Conservation (phyloP, 2,888 invertebrate species). For the Anoplius nigerrimus region DNA sequence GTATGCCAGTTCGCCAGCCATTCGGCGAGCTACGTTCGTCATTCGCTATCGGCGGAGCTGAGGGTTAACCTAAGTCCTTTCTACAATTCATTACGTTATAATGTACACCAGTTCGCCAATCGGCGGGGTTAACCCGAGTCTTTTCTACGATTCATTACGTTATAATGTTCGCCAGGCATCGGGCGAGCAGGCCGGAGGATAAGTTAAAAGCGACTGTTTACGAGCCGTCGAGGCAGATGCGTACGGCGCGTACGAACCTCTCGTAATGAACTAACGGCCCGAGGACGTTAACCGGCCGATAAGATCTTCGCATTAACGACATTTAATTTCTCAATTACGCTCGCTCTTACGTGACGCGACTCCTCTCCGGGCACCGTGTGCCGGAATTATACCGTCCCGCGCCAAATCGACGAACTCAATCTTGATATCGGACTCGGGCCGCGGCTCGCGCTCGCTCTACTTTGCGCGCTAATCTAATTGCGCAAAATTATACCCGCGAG, state of each 20-base stretch:
- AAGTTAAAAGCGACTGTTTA: conserved; percentile 28
- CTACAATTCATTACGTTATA: conserved; percentile 35
- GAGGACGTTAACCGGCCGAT: conserved; percentile 8
- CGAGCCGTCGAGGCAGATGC: conserved; percentile 26
- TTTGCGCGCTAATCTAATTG: no score
- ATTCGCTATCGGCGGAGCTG: neutral
- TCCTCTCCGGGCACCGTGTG: no score
- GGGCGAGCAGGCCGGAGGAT: conserved; percentile 25
- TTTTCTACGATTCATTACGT: conserved; percentile 39
- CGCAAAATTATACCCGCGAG: no score
- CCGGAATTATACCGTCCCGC: no score
- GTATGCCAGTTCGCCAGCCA: no score
- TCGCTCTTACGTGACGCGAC: no score
- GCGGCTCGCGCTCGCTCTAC: no score
- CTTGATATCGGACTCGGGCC: no score
- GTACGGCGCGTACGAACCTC: neutral
- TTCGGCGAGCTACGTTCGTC: no score
- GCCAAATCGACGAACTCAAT: no score
- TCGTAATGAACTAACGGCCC: conserved; percentile 2
- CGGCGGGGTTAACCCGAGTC: no score
- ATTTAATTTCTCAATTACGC: conserved; percentile 19
- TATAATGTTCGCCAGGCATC: conserved; percentile 29
- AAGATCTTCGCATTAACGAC: conserved; percentile 14
- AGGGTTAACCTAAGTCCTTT: conserved; percentile 28
- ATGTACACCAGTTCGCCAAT: conserved; percentile 29